phyloP scores from a whole-genome alignment of 2,113 vertebrate species.

The Zosterops pallidus region DNA sequence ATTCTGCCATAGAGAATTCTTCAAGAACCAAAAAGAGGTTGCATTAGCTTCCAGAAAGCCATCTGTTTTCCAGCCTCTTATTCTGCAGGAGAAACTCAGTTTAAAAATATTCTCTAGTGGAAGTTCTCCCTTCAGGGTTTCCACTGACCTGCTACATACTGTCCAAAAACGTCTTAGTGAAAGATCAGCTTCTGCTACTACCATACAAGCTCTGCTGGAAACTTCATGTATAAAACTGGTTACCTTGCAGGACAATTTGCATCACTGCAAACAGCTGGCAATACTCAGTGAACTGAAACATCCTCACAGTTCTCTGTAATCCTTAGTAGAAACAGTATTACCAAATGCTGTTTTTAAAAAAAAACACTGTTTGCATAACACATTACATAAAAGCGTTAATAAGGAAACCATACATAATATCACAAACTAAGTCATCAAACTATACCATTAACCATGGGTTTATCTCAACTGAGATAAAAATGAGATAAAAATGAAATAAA shows the following conservation, averaged over 20 bases:
- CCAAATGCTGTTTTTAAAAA: not conserved
- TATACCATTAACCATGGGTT: not conserved
- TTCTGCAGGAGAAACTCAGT: not conserved
- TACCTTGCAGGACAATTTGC: not conserved
- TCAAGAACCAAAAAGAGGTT: conserved; percentile 35
- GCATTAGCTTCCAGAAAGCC: conserved; percentile 13
- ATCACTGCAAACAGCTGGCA: not conserved
- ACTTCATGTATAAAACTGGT: not conserved
- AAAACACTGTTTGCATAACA: not conserved
- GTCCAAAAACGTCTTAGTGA: not conserved
- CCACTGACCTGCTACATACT: not conserved
- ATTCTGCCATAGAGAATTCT: conserved; percentile 95
- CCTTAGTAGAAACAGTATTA: not conserved
- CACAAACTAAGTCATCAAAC: not conserved
- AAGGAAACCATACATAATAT: not conserved
- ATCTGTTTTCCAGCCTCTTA: not conserved
- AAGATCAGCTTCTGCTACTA: not conserved
- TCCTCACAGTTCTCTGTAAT: not conserved
- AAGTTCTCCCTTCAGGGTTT: not conserved
- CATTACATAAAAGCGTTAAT: not conserved
- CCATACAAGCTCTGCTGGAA: not conserved
- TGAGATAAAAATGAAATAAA: too few species aligned
- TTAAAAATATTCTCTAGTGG: not conserved
- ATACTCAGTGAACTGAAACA: not conserved
- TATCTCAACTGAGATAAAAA: not conserved